A percentile compares a stretch with the other conserved stretches of the same genome.
These are phyloP conservation scores for Cottoperca gobio DNA, from an alignment of 2,797 vertebrate species.

Conservation along the genomic window DNA sequence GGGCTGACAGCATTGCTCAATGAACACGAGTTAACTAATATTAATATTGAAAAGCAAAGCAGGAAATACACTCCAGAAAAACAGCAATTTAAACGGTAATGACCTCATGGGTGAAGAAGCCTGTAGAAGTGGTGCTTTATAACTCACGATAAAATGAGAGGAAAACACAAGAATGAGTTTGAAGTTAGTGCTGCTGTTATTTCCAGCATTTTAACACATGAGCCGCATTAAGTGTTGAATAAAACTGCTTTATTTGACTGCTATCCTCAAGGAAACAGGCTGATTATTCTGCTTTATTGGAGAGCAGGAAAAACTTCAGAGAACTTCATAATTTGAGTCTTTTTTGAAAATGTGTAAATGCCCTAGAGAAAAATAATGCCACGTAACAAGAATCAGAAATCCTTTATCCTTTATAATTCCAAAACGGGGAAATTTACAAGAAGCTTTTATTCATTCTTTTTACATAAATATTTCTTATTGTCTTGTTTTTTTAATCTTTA, in stretches of 20 bases:
- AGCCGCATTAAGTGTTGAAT: background rate
- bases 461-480: background rate
- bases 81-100: background rate
- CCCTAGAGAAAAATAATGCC: background rate
- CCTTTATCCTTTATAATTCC: no score
- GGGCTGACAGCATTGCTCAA: background rate
- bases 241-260: conserved; percentile 6
- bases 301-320: background rate
- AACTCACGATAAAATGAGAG: background rate
- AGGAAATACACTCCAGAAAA: background rate
- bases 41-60: conserved; percentile 4
- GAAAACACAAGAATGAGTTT: background rate
- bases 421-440: background rate
- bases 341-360: background rate
- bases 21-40: background rate
- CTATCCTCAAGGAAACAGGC: background rate
- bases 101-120: conserved; percentile 7
- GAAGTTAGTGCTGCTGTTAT: conserved; percentile 1
- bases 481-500: background rate
- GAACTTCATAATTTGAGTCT: background rate
- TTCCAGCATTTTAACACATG: conserved; percentile 12
- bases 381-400: no score
- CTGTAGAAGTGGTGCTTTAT: background rate
- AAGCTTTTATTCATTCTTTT: conserved; percentile 21
- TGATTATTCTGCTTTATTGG: conserved; percentile 20